A percentile compares a stretch with the other conserved stretches of the same genome.
Conservation (phyloP, 2,113 vertebrate genomes). For the Oryzias javanicus region DNA sequence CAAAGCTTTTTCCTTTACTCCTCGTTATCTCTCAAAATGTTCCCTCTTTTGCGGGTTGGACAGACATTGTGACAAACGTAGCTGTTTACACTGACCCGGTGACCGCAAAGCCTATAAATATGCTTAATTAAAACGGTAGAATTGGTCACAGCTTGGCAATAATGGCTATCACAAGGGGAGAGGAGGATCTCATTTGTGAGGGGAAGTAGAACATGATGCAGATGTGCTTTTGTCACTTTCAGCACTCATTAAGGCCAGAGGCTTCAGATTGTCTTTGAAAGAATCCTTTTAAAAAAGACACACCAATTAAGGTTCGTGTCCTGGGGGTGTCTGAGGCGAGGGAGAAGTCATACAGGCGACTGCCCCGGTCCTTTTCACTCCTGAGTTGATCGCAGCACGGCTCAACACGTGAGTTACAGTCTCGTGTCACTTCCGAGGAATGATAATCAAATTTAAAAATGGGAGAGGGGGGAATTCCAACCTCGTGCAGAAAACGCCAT, state of each 20-base stretch:
- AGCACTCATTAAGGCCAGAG: slow-evolving; percentile 73
- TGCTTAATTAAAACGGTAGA: slow-evolving; percentile 74
- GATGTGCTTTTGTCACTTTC: slow-evolving; percentile 72
- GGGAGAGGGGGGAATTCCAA: slow-evolving; percentile 28
- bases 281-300: slow-evolving; percentile 71
- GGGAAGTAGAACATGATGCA: slow-evolving; percentile 69
- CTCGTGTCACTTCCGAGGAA: slow-evolving; percentile 53
- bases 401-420: slow-evolving; percentile 66
- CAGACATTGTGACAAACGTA: slow-evolving; percentile 43
- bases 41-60: slow-evolving; percentile 26
- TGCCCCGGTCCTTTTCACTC: slow-evolving; percentile 34
- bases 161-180: slow-evolving; percentile 69
- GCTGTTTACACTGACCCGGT: slow-evolving; percentile 72
- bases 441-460: slow-evolving; percentile 56
- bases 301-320: slow-evolving; percentile 76
- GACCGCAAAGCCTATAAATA: slow-evolving; percentile 70
- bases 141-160: slow-evolving; percentile 77
- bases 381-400: slow-evolving; percentile 31
- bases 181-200: slow-evolving; percentile 68
- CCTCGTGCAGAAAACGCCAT: slow-evolving; percentile 45
- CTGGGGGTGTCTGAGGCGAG: slow-evolving; percentile 63
- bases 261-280: slow-evolving; percentile 69
- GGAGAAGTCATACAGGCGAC: slow-evolving; percentile 38
- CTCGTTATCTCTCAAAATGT: neutral
- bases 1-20: neutral